Evolutionary conservation across 2,113 vertebrate genomes (phyloP), one percentile per base, ranked within the genome.

Genomic region (Tenebrosternarchus preto): DNA sequence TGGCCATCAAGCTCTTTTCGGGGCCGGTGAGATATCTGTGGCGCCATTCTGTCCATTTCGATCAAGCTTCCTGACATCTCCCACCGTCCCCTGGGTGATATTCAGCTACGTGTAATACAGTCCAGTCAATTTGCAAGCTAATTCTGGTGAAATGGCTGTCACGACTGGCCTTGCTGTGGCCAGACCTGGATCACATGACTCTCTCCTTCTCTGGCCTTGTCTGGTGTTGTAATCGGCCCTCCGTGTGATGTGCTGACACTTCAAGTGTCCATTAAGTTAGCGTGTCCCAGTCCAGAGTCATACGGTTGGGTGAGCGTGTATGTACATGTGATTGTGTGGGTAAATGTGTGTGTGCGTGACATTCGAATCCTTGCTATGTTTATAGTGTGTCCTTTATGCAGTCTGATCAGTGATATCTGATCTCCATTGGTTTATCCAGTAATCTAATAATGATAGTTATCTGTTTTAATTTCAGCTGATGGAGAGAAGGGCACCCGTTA

Each of bases 101-200:
- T 82, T 70, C 70, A 70, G 36, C 83, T 81, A 84, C 83, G 78
- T 84, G 79, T 81, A 81, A 84, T 64, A 72, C 20, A 81, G 79
- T 81, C 83, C 77, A 84, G 76, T 82, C 80, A 84, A 84, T 82
- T 84, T 84, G 80, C 80, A 56, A 63, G 72, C 80, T 85, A 85
- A 85, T 85, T 85, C 76, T 85, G 80, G 76, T 74, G 82, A 85
- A 82, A 85, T 82, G 72, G 33, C 57, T 82, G 83, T 67, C 80
- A 67, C 76, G 79, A 67, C 66, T 33, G 72, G 69, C 60, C 82
- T 80, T 75, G n/a, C 43, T 12, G 43, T 57, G 72, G 72, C 33
- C 73, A 81, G 66, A 64, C 66, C 59, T 20, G 79, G 31, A 33
- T 81, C 77, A 69, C 70, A 78, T 81, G 80, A 57, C 73, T 55